A percentile compares a stretch with the other conserved stretches of the same genome.
Evolutionary conservation across 2,113 vertebrate species (phyloP).

Genomic region (Tenebrosternarchus preto): DNA sequence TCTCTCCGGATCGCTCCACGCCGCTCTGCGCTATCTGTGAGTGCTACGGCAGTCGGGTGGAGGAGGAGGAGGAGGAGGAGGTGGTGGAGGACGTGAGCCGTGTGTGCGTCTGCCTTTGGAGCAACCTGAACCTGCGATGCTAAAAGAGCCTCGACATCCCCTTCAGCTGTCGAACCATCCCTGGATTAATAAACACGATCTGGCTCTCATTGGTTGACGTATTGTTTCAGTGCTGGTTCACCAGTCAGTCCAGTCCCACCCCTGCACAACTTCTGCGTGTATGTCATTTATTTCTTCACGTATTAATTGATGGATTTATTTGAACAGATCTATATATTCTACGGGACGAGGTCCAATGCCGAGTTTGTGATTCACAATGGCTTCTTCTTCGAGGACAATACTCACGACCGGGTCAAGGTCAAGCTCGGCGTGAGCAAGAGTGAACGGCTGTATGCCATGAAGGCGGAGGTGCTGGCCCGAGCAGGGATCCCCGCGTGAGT

Average conservation of each 20-base stretch:
- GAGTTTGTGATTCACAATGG: conserved; percentile 99
- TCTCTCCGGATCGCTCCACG: conserved; percentile 16
- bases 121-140: no score
- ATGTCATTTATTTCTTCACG: no score
- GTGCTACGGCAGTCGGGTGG: conserved; percentile 5
- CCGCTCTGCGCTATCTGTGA: conserved; percentile 22
- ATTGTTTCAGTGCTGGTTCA: no score
- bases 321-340: conserved; percentile 97
- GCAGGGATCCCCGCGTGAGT: conserved; percentile 97
- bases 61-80: background rate
- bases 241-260: no score
- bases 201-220: no score
- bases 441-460: conserved; percentile 94
- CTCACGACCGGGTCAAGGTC: conserved; percentile 98
- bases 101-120: background rate
- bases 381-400: conserved; percentile 98
- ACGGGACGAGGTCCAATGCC: conserved; percentile 95
- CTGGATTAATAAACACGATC: no score
- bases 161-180: no score
- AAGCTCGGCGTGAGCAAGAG: conserved; percentile 98
- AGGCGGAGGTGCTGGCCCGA: conserved; percentile 95
- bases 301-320: no score
- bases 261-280: no score
- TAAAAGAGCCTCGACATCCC: no score
- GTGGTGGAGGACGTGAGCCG: conserved; percentile 21